phyloP scores from a whole-genome alignment of 30 jellyfish, hydroid and myxozoan genomes.

The Hydractinia echinata region DNA sequence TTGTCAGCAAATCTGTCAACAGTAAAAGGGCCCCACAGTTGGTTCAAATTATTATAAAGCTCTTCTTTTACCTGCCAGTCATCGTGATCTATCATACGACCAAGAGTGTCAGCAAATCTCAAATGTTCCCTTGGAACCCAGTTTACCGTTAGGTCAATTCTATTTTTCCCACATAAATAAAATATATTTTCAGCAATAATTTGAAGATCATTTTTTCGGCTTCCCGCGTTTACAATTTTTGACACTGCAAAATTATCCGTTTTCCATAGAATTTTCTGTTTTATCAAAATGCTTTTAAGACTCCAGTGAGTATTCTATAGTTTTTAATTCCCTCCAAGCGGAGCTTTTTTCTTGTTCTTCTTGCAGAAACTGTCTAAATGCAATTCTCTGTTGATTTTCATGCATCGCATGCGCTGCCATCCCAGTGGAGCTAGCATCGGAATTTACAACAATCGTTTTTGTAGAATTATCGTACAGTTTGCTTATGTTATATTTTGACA shows the following conservation, averaged over 20 bases:
- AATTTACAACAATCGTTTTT: no score
- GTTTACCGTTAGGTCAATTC: neutral
- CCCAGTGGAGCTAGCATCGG: no score
- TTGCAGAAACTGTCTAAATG: no score
- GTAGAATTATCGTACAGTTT: no score
- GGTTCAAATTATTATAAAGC: conserved; percentile 6
- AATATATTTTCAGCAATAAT: conserved; percentile 20
- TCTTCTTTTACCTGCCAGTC: conserved; percentile 32
- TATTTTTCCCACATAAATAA: neutral
- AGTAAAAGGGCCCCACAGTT: conserved; percentile 41
- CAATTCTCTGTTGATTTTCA: no score
- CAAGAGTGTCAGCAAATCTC: conserved; percentile 22
- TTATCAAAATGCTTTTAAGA: no score
- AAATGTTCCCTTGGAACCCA: conserved; percentile 37
- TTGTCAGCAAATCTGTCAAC: conserved; percentile 47
- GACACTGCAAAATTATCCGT: neutral
- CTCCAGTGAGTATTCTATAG: no score
- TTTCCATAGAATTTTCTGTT: neutral
- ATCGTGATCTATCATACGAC: conserved; percentile 20
- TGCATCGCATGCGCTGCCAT: no score
- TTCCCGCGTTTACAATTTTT: conserved; percentile 28
- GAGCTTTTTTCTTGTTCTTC: no score
- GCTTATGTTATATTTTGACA: no score
- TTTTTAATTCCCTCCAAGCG: no score
- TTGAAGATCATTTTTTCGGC: conserved; percentile 33